Evolutionary conservation across 2,113 vertebrate species (phyloP).

Genomic region (Sander lucioperca): DNA sequence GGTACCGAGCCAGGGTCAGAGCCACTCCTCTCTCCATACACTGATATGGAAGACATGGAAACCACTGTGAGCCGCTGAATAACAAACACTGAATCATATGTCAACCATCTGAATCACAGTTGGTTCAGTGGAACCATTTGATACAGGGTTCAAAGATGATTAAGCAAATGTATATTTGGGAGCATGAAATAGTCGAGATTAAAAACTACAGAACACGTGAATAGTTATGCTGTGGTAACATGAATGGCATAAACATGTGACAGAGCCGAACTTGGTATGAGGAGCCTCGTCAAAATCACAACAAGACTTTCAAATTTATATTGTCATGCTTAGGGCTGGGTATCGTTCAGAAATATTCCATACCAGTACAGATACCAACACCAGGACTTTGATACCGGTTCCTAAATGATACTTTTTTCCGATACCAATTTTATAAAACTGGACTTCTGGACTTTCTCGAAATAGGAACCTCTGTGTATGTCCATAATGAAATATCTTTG

Average conservation of each 20-base stretch:
- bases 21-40: constrained; percentile 91
- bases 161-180: background rate
- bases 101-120: background rate
- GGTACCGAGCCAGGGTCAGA: constrained; percentile 91
- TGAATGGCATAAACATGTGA: background rate
- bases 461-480: too few relatives aligned
- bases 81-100: background rate
- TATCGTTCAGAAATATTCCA: too few relatives aligned
- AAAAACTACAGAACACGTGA: background rate
- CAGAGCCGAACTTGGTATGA: background rate
- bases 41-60: constrained; percentile 73
- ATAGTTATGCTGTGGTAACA: too few relatives aligned
- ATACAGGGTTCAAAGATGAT: background rate
- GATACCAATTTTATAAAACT: too few relatives aligned
- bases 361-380: too few relatives aligned
- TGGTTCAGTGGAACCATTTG: background rate
- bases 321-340: too few relatives aligned
- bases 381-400: too few relatives aligned
- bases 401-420: too few relatives aligned
- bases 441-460: background rate
- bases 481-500: too few relatives aligned
- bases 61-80: background rate
- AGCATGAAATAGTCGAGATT: too few relatives aligned
- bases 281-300: background rate
- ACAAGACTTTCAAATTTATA: background rate